Percentiles rank a stretch among this genome's conserved stretches.
Evolutionary conservation across 2,113 vertebrate genomes (phyloP).

Genomic region (Paradisaea rubra): DNA sequence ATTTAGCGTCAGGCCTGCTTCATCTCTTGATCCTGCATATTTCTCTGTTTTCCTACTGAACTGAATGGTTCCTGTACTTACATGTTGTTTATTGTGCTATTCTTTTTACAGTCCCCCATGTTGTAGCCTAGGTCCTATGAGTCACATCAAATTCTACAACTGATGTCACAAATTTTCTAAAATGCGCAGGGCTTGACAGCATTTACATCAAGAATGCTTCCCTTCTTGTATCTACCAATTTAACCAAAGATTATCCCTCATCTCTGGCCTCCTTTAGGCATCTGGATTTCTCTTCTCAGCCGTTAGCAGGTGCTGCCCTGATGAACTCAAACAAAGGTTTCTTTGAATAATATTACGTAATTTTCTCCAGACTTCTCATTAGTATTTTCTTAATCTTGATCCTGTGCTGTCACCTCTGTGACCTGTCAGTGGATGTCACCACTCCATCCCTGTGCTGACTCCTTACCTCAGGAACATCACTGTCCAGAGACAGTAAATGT

Average conservation of each 20-base stretch:
- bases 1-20: background rate
- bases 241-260: background rate
- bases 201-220: background rate
- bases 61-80: background rate
- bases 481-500: background rate
- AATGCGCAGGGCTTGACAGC: background rate
- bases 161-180: background rate
- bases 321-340: background rate
- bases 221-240: background rate
- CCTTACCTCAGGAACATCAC: background rate
- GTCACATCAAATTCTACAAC: background rate
- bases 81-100: background rate
- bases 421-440: background rate
- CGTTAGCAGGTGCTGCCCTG: background rate
- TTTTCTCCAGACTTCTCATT: background rate
- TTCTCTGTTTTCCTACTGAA: background rate
- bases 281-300: background rate
- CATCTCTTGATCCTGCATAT: background rate
- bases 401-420: background rate
- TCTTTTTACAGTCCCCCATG: background rate
- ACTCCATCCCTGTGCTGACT: background rate
- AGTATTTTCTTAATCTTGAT: background rate
- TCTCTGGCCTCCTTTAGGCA: background rate
- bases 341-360: background rate
- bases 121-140: background rate